Conservation (phyloP, 2,888 invertebrate species). For the Venusia cambrica region DNA sequence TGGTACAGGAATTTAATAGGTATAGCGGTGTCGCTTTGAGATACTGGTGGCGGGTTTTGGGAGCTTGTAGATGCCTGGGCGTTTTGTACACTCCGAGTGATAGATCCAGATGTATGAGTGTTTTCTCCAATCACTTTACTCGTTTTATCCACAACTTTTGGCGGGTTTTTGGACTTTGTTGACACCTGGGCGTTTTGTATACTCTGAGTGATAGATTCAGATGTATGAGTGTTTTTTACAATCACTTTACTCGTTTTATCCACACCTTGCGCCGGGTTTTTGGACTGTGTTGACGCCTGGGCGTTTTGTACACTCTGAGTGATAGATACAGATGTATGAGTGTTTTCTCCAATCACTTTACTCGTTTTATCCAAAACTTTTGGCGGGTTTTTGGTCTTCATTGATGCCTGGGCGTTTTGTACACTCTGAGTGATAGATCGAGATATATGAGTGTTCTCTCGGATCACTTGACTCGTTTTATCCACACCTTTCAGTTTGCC, state of each 20-base stretch:
- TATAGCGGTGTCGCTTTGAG: slow-evolving; percentile 13
- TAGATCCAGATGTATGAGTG: slow-evolving; percentile 12
- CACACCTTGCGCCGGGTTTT: no score
- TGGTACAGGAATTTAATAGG: slow-evolving; percentile 21
- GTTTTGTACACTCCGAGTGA: slow-evolving; percentile 6
- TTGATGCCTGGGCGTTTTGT: background rate
- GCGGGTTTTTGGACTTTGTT: no score
- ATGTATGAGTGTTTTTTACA: slow-evolving; percentile 9
- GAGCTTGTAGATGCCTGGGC: background rate
- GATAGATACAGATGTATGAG: slow-evolving; percentile 12
- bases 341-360: slow-evolving; percentile 6
- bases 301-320: slow-evolving; percentile 5
- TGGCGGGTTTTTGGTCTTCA: no score
- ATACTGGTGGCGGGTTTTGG: background rate
- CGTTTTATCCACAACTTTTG: background rate
- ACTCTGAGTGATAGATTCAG: slow-evolving; percentile 9
- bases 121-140: slow-evolving; percentile 6
- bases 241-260: slow-evolving; percentile 2
- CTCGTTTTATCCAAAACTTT: background rate
- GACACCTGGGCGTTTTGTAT: background rate
- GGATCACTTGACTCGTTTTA: background rate
- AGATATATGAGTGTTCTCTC: slow-evolving; percentile 11
- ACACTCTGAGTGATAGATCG: slow-evolving; percentile 10
- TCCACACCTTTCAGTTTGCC: no score
- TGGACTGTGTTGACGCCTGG: background rate